Percentiles rank a stretch among this genome's conserved stretches.
Conservation (phyloP, 2,113 vertebrate species). For the Cryptoleucopteryx plumbea region DNA sequence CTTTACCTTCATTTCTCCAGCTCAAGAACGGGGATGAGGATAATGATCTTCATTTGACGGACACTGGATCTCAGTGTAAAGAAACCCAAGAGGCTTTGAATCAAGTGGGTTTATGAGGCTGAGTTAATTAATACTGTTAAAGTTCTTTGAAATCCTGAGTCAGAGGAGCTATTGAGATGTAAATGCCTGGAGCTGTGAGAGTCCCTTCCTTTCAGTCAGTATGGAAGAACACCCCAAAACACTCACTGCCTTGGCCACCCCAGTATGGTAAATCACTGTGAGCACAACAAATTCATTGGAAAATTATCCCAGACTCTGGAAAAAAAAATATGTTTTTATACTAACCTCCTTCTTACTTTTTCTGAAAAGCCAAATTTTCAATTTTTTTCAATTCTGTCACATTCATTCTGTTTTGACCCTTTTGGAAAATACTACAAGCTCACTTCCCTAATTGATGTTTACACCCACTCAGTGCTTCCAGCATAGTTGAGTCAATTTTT, state of each 20-base stretch:
- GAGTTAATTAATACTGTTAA: background rate
- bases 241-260: background rate
- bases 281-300: background rate
- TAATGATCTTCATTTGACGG: background rate
- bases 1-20: background rate
- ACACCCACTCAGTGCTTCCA: fast-evolving
- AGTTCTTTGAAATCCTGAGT: background rate
- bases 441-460: background rate
- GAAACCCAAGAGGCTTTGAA: background rate
- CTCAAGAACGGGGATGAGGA: fast-evolving
- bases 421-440: background rate
- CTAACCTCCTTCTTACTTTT: background rate
- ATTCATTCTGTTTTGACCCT: background rate
- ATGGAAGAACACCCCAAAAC: background rate
- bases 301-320: background rate
- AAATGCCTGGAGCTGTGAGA: background rate
- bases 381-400: background rate
- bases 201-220: background rate
- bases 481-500: background rate
- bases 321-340: background rate
- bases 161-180: background rate
- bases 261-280: background rate
- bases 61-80: background rate
- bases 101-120: background rate
- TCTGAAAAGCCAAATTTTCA: background rate